Evolutionary conservation across 1,140 invertebrate species (phyloP).

Genomic region (Drosophila neocordata): DNA sequence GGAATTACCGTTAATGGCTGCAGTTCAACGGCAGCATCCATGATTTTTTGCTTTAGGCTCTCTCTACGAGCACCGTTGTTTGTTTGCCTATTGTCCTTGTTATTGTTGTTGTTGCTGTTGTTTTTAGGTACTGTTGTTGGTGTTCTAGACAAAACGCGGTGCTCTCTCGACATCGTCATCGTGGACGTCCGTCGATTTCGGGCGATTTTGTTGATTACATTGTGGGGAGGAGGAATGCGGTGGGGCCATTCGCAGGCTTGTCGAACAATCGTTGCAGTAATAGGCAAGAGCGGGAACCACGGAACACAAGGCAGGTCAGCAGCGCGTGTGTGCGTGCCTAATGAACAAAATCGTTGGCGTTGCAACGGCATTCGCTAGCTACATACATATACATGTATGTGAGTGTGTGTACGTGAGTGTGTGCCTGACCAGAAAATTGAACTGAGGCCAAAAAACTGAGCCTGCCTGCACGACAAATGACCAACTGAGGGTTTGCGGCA

Average conservation of each 20-base stretch:
- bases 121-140: not conserved
- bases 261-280: constrained; percentile 31
- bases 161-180: constrained; percentile 8
- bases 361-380: constrained; percentile 55
- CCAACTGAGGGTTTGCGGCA: constrained; percentile 63
- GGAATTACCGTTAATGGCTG: constrained; percentile 75
- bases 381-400: not conserved
- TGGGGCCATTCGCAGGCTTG: constrained; percentile 19
- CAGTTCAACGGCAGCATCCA: constrained; percentile 49
- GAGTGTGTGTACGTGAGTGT: constrained; percentile 13
- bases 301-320: not conserved
- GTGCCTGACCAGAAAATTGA: constrained; percentile 80
- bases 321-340: constrained; percentile 49
- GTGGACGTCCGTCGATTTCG: constrained; percentile 50
- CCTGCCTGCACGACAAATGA: constrained; percentile 57
- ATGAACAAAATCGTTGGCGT: constrained; percentile 58
- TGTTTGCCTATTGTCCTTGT: constrained; percentile 35
- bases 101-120: constrained; percentile 22
- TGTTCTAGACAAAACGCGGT: constrained; percentile 59
- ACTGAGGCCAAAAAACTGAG: constrained; percentile 65
- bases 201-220: constrained; percentile 78
- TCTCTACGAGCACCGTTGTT: constrained; percentile 39
- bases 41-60: constrained; percentile 46
- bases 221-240: constrained; percentile 23
- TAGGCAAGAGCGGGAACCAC: not conserved